phyloP scores from a whole-genome alignment of 1,140 invertebrate species.

The Aradophagus sp. region DNA sequence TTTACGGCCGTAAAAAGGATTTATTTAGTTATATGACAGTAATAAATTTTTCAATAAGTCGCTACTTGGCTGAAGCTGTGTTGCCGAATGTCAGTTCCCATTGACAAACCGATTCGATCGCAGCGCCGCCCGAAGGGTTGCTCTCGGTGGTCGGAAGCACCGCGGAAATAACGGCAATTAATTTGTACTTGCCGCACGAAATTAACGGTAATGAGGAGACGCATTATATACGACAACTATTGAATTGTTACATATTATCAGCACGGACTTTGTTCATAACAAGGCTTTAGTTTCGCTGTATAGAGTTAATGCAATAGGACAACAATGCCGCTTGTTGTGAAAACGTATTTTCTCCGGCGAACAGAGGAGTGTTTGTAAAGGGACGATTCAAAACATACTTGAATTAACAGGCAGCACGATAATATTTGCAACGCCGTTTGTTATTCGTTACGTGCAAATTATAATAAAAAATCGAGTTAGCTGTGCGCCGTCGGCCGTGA shows the following conservation, averaged over 20 bases:
- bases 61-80: too few relatives aligned
- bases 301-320: conserved; percentile 41
- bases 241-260: conserved; percentile 53
- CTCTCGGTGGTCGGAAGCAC: too few relatives aligned
- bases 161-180: too few relatives aligned
- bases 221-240: conserved; percentile 38
- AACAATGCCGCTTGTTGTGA: conserved; percentile 42
- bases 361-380: conserved; percentile 41
- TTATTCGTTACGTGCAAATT: conserved; percentile 5
- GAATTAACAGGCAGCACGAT: conserved; percentile 28
- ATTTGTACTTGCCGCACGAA: conserved; percentile 22
- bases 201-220: conserved; percentile 44
- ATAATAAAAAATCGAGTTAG: conserved; percentile 1
- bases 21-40: too few relatives aligned
- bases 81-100: too few relatives aligned
- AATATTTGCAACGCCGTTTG: conserved; percentile 22
- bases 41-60: too few relatives aligned
- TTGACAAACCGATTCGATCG: too few relatives aligned
- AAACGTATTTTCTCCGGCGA: conserved; percentile 44
- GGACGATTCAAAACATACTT: conserved; percentile 32
- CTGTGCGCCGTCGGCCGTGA: neutral
- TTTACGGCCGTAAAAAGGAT: too few relatives aligned
- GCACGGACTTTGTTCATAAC: conserved; percentile 38
- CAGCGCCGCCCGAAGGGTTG: too few relatives aligned
- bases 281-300: conserved; percentile 42